Percentiles rank a stretch among this genome's conserved stretches.
Evolutionary conservation across 1,140 invertebrate species (phyloP).

Genomic region (Branchinecta lynchi): DNA sequence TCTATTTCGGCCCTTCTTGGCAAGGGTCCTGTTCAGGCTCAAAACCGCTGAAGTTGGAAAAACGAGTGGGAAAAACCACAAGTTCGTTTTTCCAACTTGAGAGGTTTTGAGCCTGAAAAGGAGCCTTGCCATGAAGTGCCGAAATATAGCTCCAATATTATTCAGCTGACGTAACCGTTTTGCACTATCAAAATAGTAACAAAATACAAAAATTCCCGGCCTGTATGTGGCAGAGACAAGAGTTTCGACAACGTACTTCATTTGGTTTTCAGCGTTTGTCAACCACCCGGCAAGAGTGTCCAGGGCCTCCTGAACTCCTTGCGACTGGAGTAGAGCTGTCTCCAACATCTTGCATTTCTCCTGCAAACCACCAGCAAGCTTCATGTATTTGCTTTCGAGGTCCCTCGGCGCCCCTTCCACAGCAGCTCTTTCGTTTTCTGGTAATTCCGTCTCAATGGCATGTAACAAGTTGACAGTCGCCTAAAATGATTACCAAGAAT

Average conservation of each 20-base stretch:
- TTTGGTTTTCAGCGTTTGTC: conserved; percentile 59
- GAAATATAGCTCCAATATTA: too few species aligned
- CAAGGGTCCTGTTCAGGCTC: too few species aligned
- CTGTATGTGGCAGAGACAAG: not conserved
- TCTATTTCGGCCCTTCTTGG: too few species aligned
- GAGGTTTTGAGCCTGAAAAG: too few species aligned
- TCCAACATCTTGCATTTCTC: conserved; percentile 70
- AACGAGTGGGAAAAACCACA: too few species aligned
- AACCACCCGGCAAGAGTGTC: conserved; percentile 72
- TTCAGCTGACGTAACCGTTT: too few species aligned
- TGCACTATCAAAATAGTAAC: too few species aligned
- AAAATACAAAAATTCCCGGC: conserved; percentile 26
- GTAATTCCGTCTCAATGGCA: conserved; percentile 60
- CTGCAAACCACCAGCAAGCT: conserved; percentile 49
- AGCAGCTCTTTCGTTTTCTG: conserved; percentile 53
- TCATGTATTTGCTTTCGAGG: conserved; percentile 56
- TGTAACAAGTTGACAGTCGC: conserved; percentile 51
- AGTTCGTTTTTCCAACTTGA: too few species aligned
- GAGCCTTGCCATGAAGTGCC: too few species aligned
- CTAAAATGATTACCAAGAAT: conserved; percentile 30
- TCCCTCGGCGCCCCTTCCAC: conserved; percentile 61
- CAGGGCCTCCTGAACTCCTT: conserved; percentile 82
- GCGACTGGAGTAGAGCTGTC: conserved; percentile 73
- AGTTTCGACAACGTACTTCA: conserved; percentile 43
- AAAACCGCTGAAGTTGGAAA: too few species aligned